These are phyloP conservation scores for Drosophila mayaguana DNA, from an alignment of 2,888 invertebrate genomes.

Conservation along the genomic window DNA sequence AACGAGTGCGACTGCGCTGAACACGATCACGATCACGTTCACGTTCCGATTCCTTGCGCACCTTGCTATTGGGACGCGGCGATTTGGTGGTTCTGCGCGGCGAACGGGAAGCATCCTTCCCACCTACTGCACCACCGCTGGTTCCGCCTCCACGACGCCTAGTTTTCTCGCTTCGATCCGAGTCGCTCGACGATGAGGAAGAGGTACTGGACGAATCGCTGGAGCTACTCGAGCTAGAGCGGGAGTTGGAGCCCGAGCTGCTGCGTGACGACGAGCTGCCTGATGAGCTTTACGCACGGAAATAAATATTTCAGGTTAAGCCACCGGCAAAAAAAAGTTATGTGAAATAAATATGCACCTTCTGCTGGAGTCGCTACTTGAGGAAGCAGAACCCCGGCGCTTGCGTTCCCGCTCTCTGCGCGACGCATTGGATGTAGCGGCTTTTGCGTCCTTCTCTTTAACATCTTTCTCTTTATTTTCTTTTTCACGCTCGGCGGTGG, in stretches of 20 bases:
- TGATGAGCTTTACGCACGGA: conserved; percentile 87
- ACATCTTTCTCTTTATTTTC: conserved; percentile 89
- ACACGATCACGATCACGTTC: conserved; percentile 63
- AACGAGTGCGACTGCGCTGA: conserved; percentile 54
- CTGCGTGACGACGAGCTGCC: conserved; percentile 92
- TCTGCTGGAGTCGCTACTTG: conserved; percentile 92
- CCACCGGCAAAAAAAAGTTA: background rate
- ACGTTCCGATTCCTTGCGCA: conserved; percentile 70
- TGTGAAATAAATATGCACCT: conserved; percentile 85
- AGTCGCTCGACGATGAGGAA: conserved; percentile 88
- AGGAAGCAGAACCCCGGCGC: conserved; percentile 89
- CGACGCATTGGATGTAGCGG: conserved; percentile 67
- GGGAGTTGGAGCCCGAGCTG: conserved; percentile 90
- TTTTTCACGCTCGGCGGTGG: conserved; percentile 89
- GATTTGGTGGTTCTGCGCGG: conserved; percentile 72
- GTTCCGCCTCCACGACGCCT: conserved; percentile 61
- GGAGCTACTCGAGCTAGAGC: conserved; percentile 90
- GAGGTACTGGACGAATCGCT: conserved; percentile 87
- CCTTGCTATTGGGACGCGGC: conserved; percentile 65
- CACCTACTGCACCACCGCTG: conserved; percentile 31
- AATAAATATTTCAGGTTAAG: conserved; percentile 21
- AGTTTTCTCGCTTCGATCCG: conserved; percentile 86
- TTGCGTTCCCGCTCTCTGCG: conserved; percentile 83
- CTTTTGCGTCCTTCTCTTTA: conserved; percentile 80
- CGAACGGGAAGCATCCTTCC: conserved; percentile 67